Evolutionary conservation across 2,888 invertebrate genomes (phyloP).

Genomic region (Metellina segmentata): DNA sequence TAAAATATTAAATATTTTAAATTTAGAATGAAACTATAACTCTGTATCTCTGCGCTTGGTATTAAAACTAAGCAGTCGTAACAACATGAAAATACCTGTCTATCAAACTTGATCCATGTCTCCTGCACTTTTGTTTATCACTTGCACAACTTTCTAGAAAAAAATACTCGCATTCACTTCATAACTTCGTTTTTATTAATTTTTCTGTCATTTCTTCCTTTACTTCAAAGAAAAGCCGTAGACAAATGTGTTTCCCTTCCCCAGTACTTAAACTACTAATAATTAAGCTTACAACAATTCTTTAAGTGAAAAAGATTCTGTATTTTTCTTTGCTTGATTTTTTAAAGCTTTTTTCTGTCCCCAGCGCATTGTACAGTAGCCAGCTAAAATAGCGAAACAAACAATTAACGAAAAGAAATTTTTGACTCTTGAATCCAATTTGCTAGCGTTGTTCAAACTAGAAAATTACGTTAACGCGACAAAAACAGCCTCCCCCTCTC

Average conservation of each 20-base stretch:
- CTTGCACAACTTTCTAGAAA: neutral
- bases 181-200: conserved; percentile 44
- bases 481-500: conserved; percentile 55
- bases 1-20: no score
- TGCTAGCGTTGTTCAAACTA: conserved; percentile 71
- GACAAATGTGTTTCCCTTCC: conserved; percentile 56
- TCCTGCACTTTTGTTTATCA: neutral
- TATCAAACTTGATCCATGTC: neutral
- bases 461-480: conserved; percentile 73
- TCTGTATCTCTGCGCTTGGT: no score
- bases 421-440: conserved; percentile 73
- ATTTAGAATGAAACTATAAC: no score
- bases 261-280: conserved; percentile 66
- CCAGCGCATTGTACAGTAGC: conserved; percentile 34
- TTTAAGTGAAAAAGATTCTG: conserved; percentile 61
- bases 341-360: conserved; percentile 7
- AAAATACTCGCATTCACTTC: neutral
- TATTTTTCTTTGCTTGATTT: conserved; percentile 12
- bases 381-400: conserved; percentile 67
- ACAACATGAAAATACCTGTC: neutral
- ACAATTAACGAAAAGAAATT: conserved; percentile 74
- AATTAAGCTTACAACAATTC: conserved; percentile 71
- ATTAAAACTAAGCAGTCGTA: no score
- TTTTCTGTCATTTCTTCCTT: conserved; percentile 27
- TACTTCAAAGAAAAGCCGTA: conserved; percentile 45